Base-by-base conservation (phyloP, 2,888 invertebrate species). In the Amphipoea oculea region DNA sequence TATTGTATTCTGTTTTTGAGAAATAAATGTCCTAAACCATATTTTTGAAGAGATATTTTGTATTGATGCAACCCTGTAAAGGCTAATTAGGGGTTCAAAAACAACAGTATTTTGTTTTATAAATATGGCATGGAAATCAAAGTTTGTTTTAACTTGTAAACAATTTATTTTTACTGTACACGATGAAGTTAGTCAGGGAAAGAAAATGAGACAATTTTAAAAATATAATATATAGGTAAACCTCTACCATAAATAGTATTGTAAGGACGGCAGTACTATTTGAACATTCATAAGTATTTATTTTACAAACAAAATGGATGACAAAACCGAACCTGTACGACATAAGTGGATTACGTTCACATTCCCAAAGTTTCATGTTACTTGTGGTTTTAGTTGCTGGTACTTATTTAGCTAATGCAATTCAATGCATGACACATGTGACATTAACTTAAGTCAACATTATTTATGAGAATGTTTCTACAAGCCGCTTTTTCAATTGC, bases 311-410 rank as follows among this genome's bases (percentile, higher is more conserved):
- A 40, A 57, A 81, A 72, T 72, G 12, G 45, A 40, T 36, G 57
- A 70, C 48, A 70, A 76, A 80, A 73, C 45, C 60, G 63, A 76
- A 73, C 63, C 45, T 45, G 82, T 71, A 65, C 75, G 82, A 86
- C 75, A 36, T 74, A 76, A 83, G 76, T 83, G 74, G 70, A 79
- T 74, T 81, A 86, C 80, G 82, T 84, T 87, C 68, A 87, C 87
- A 88, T 89, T 89, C 86, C 82, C 90, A 87, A 89, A 91, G 92
- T 90, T 86, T 92, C 92, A 85, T 68, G 75, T 92, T 92, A 79
- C 89, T 76, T 89, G 92, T 82, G 91, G 92, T 89, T 89, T 78
- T 72, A 45, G 57, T 88, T 79, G 83, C 86, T 84, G 48, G 73
- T 87, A 82, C 81, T 83, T 89, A 73, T 72, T 79, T 60, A 81